Conservation (phyloP, 2,797 vertebrate genomes). For the Xerus rutilus region DNA sequence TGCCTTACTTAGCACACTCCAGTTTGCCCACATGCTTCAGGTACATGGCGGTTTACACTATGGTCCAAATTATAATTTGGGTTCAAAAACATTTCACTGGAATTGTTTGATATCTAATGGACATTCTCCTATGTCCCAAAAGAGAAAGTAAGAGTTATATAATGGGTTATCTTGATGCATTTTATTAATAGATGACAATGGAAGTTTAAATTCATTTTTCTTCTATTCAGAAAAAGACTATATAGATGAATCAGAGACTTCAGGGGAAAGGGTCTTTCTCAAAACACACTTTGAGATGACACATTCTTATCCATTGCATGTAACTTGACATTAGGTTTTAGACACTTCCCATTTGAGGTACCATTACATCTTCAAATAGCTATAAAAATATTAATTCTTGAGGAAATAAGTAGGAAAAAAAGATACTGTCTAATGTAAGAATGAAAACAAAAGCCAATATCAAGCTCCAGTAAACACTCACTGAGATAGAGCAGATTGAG, state of each 20-base stretch:
- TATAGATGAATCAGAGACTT: background rate
- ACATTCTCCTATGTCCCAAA: background rate
- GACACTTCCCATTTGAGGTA: background rate
- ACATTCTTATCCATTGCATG: background rate
- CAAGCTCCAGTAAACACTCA: background rate
- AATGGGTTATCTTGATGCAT: background rate
- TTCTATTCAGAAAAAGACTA: background rate
- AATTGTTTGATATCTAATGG: background rate
- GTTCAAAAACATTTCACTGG: background rate
- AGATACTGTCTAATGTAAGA: background rate
- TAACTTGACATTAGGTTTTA: background rate
- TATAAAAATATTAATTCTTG: slow-evolving; percentile 34
- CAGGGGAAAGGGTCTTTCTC: background rate
- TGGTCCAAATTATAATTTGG: background rate
- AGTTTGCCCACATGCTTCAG: background rate
- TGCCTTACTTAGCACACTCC: background rate
- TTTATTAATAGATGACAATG: background rate
- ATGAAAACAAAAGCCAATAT: slow-evolving; percentile 21
- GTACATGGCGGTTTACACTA: background rate
- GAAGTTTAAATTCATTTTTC: background rate
- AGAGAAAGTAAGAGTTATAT: background rate
- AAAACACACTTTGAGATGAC: background rate
- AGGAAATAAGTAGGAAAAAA: background rate
- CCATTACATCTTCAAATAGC: background rate
- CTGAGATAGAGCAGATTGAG: background rate